Base-by-base conservation (phyloP, 1,140 invertebrate species). In the Eupeodes corollae region DNA sequence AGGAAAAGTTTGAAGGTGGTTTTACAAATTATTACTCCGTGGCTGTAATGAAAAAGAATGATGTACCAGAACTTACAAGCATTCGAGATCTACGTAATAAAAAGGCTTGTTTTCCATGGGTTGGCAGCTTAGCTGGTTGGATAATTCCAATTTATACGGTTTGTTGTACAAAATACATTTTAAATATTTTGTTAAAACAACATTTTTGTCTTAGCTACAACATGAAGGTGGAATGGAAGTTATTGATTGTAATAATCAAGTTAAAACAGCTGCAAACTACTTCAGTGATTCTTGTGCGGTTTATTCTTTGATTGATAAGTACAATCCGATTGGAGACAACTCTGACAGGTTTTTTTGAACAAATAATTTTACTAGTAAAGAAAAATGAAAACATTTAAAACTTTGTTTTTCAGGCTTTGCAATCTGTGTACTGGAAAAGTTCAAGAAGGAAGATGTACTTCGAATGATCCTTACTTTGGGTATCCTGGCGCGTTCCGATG, bases 231-330 rank as follows among this genome's bases (percentile, higher is more conserved):
- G 79, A 31, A 77, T 92, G 71, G 81, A 88, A 62, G 77, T 91
- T 33, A 80, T 87, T 26, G 88, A 92, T 63, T 98, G 94, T 59
- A 98, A 98, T 57, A 96, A 97, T 71, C 87, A 96, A 63, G 88
- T 98, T 0, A 94, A 97, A 69, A 88, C 89, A 5, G 85, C 91
- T 0, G 86, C 87, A 10, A 79, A 84, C 50, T 97, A 81, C 63
- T 98, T 98, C 67, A 84, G 86, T 5, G 77, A 80, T 42, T 93
- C 91, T 42, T 98, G 94, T 73, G 89, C 93, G 15, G 87, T 92
- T 0, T 94, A 95, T 67, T 88, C 91, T 1, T 69, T 98, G 12
- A 80, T 84, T 31, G 84, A 93, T 60, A 87, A 90, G 69, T 91
- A 94, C 61, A 98, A 98, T 77, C 92, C 92, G 21, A 85, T 94